phyloP scores from a whole-genome alignment of 2,797 vertebrate genomes.

The Anas georgica region DNA sequence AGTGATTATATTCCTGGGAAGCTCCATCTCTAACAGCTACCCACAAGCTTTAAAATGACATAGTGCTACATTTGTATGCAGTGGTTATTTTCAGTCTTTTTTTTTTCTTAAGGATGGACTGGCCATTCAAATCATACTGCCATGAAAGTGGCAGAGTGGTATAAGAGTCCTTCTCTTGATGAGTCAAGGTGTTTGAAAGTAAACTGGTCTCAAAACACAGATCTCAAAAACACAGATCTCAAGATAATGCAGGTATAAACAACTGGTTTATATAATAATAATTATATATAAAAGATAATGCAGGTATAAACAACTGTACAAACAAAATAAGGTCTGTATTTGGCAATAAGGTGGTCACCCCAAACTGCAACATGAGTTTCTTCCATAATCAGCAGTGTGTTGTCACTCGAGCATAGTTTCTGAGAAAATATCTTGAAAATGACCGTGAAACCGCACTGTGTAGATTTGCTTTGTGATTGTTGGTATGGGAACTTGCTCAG shows the following conservation, averaged over 20 bases:
- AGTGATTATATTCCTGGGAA: not conserved
- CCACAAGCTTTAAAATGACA: not conserved
- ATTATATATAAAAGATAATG: not conserved
- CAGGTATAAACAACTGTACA: not conserved
- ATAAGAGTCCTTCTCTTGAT: not conserved
- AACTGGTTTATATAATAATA: not conserved
- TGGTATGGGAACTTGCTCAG: not conserved
- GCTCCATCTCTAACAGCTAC: not conserved
- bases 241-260: not conserved
- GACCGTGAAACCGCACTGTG: not conserved
- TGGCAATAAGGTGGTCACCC: not conserved
- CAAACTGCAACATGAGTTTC: not conserved
- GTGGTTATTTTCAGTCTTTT: not conserved
- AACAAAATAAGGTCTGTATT: not conserved
- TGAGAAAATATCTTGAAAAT: constrained; percentile 29
- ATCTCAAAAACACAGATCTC: not conserved
- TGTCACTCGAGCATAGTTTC: not conserved
- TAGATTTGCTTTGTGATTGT: constrained; percentile 27
- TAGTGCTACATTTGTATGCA: not conserved
- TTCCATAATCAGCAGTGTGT: not conserved
- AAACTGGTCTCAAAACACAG: not conserved
- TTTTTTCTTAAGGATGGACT: not conserved
- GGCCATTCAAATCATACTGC: not conserved
- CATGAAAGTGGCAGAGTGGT: not conserved
- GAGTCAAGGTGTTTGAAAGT: not conserved